Evolutionary conservation across 2,797 vertebrate genomes (phyloP).

Genomic region (Sebastes flavidus): DNA sequence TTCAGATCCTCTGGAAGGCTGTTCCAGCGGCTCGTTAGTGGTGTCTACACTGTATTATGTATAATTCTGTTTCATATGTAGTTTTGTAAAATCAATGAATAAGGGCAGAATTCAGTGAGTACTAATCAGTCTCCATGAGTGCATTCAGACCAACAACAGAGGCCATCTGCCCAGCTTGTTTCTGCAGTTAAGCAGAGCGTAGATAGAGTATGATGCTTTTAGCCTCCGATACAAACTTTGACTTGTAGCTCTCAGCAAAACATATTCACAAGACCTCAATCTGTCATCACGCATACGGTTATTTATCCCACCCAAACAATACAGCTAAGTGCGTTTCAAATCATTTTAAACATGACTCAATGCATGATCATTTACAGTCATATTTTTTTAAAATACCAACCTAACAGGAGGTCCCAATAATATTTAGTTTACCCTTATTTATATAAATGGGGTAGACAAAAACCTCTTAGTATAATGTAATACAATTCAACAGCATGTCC

Average conservation of each 20-base stretch:
- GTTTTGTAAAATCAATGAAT: neutral
- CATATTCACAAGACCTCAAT: neutral
- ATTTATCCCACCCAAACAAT: neutral
- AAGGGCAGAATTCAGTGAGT: neutral
- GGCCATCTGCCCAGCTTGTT: conserved; percentile 21
- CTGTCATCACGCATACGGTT: neutral
- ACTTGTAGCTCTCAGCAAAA: neutral
- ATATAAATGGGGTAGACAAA: neutral
- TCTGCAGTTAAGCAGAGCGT: neutral
- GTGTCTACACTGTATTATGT: neutral
- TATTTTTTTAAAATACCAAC: neutral
- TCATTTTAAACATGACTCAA: neutral
- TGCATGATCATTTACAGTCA: neutral
- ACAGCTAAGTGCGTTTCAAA: neutral
- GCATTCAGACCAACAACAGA: conserved; percentile 19
- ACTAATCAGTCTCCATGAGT: conserved; percentile 20
- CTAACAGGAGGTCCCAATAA: neutral
- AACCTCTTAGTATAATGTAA: neutral
- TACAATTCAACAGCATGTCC: neutral
- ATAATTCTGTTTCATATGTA: neutral
- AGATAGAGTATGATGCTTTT: neutral
- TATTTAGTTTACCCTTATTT: neutral
- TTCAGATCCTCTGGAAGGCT: too few species aligned
- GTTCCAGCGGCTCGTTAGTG: neutral
- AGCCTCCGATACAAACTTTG: neutral